These are phyloP conservation scores for Phymanthus crucifer DNA, from an alignment of 92 coral and sea anemone genomes.

Conservation along the genomic window DNA sequence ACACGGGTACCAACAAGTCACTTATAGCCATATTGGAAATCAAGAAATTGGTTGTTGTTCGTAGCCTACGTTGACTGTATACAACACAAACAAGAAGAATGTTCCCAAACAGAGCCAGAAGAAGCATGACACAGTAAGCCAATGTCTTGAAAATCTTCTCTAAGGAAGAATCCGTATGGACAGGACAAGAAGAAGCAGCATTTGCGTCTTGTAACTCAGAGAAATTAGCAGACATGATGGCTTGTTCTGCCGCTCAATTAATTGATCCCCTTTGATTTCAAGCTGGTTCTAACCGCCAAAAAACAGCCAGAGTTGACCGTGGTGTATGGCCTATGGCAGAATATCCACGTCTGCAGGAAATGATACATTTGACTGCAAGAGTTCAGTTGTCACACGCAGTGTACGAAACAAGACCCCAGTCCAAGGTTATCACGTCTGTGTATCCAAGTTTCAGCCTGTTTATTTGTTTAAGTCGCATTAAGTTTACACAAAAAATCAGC, in stretches of 20 bases:
- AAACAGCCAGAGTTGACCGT: background rate
- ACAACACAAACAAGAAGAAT: constrained; percentile 58
- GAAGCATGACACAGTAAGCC: constrained; percentile 57
- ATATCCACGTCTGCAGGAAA: background rate
- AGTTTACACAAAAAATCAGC: constrained; percentile 2
- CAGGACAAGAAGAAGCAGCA: constrained; percentile 15
- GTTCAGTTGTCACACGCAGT: background rate
- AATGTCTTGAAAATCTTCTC: constrained; percentile 55
- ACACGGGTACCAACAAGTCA: constrained; percentile 63
- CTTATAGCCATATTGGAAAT: constrained; percentile 70
- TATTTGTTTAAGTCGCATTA: constrained; percentile 8
- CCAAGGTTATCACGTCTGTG: constrained; percentile 3
- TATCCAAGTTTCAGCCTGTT: background rate
- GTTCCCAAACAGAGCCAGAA: constrained; percentile 56
- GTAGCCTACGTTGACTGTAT: constrained; percentile 47
- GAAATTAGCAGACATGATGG: constrained; percentile 6
- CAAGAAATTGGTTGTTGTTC: constrained; percentile 63
- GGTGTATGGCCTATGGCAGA: background rate
- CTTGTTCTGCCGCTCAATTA: background rate
- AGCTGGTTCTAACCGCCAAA: background rate
- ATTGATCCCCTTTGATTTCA: background rate
- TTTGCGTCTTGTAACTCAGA: background rate
- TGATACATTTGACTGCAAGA: background rate
- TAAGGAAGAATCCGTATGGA: constrained; percentile 31
- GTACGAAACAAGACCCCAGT: background rate